Evolutionary conservation across 2,888 invertebrate genomes (phyloP).

Genomic region (Troides helena): DNA sequence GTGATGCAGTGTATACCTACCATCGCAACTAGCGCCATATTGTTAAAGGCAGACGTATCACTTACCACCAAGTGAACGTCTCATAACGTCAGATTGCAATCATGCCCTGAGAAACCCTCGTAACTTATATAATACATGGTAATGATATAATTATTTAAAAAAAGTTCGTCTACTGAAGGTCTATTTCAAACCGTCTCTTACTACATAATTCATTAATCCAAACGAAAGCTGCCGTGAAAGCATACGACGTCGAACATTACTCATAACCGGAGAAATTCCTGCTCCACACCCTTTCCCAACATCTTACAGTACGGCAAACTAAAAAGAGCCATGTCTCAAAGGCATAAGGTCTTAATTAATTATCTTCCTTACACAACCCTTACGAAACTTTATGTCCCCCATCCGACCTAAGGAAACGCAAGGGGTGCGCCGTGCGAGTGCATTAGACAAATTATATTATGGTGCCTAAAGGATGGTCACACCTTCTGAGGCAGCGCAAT

Average conservation of each 20-base stretch:
- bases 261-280: conserved; percentile 18
- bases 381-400: conserved; percentile 14
- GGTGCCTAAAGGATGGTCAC: conserved; percentile 29
- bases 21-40: too few relatives aligned
- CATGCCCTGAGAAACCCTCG: too few relatives aligned
- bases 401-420: conserved; percentile 28
- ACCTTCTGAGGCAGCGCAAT: conserved; percentile 17
- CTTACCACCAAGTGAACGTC: too few relatives aligned
- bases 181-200: too few relatives aligned
- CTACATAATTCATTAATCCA: neutral
- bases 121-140: too few relatives aligned
- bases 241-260: neutral
- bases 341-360: neutral
- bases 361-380: neutral
- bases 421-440: conserved; percentile 41
- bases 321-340: conserved; percentile 6
- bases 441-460: conserved; percentile 61
- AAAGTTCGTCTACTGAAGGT: too few relatives aligned
- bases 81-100: too few relatives aligned
- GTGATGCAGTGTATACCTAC: too few relatives aligned
- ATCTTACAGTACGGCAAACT: neutral
- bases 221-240: neutral
- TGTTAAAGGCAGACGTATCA: too few relatives aligned
- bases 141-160: too few relatives aligned
- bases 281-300: neutral